Evolutionary conservation across 2,888 invertebrate species (phyloP), one percentile per base, ranked within the genome.

Genomic region (Epirrhoe tristata): DNA sequence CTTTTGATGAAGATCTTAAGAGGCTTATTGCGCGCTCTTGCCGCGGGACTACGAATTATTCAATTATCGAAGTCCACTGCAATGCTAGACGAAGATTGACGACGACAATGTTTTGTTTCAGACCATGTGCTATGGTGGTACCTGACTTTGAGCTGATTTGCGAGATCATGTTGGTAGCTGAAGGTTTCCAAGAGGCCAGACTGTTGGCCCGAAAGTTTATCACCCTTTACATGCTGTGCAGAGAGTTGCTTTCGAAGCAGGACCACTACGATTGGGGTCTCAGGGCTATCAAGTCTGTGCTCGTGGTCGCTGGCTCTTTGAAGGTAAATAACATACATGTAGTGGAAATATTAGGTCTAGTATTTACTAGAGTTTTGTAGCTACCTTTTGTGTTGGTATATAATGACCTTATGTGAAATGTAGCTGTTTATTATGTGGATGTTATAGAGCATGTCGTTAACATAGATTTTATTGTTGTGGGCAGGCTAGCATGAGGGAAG

Each of bases 261-360:
- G 98, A 99, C 86, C 99, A 99, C 87, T 99, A 99, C 82, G 99
- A 99, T 94, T 98, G 98, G 98, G 99, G 99, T 46, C 93, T 99
- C 61, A 92, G 99, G 76, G 99, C 99, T 61, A 98, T 99, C 77
- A 99, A 99, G 86, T 98, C 98, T 60, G 98, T 99, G 54, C 92
- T 99, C 59, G 98, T 99, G 0, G 98, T 99, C 8, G 98, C 98
- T 73, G 98, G 98, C 52, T 96, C 98, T 43, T 91, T 98, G 60
- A 98, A 98, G 94, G 97, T 93, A 69, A 36, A n/a, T 48, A 1
- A 16, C 48, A 48, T 4, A 43, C 0, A 43, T 43, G 1, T 12
- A 12, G 12, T 43, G 12, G 4, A 43, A 43, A 43, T 43, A 4
- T 12, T 43, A 43, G 39, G 39, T 43, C 5, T 43, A 12, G 12